Base-by-base conservation (phyloP, 1,140 invertebrate species). In the Cephus cinctus region DNA sequence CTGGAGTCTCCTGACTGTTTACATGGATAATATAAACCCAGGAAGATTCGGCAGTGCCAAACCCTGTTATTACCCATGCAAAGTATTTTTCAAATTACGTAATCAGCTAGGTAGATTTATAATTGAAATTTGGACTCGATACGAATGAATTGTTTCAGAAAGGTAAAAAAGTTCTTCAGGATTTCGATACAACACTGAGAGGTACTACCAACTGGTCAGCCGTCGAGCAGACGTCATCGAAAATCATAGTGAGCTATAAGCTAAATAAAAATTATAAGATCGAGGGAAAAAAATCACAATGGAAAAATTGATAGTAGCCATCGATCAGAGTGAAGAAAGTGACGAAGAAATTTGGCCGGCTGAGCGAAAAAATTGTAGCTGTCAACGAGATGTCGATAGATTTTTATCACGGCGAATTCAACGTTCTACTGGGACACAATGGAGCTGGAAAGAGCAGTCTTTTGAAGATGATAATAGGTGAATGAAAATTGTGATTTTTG, bases 351-450 rank as follows among this genome's bases (percentile, higher is more conserved):
- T 62, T 57, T 15, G 43, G 50, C 12, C 43, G 2, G 9, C 15
- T 48, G 14, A 36, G 23, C 16, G 9, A 52, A 34, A 32, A n/a
- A 11, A 38, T 54, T 16, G 43, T 75, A 41, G 92, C 87, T 9
- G 85, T 96, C 0, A 81, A 88, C 54, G 79, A 85, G 50, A 67
- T 87, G 42, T 83, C 67, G 52, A 63, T 94, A 27, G 85, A 90
- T 50, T 87, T 94, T 60, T 84, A 82, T 55, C 71, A 82, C 50
- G 74, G 81, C 49, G 80, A 86, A 67, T 84, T 87, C 19, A 85
- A 82, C 2, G 80, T 89, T 15, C 71, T 96, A 21, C 74, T 95
- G n/a, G 92, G 92, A 2, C 85, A 81, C 52, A 86, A 86, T 54
- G 77, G 76, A 18, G 54, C 77, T 42, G 77, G 77, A 25, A 78